These are phyloP conservation scores for Listrodromus nycthemerus DNA, from an alignment of 2,888 invertebrate genomes.

Conservation along the genomic window DNA sequence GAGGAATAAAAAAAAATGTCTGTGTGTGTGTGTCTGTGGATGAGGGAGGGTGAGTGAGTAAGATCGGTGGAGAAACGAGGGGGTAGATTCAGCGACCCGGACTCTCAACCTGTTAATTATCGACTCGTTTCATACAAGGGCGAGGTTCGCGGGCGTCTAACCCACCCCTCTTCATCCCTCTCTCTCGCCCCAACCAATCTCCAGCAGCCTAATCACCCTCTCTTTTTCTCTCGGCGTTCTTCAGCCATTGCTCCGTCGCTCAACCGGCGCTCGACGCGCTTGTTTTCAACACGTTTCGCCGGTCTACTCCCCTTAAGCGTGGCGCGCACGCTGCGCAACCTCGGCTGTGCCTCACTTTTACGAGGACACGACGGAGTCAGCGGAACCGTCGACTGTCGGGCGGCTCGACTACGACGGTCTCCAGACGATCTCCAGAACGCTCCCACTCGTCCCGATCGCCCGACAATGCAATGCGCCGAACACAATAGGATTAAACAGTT, in stretches of 20 bases:
- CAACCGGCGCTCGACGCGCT: slow-evolving; percentile 68
- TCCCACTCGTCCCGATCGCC: slow-evolving; percentile 6
- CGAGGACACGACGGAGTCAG: slow-evolving; percentile 61
- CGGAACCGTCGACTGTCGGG: slow-evolving; percentile 51
- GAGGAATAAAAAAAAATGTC: slow-evolving; percentile 7
- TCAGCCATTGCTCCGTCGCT: slow-evolving; percentile 33
- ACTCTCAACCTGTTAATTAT: slow-evolving; percentile 81
- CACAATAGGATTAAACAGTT: slow-evolving; percentile 57
- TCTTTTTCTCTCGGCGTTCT: slow-evolving; percentile 73
- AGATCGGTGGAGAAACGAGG: slow-evolving; percentile 43
- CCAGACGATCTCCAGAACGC: slow-evolving; percentile 57
- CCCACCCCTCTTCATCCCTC: not conserved
- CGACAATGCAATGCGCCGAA: slow-evolving; percentile 54
- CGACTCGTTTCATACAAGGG: slow-evolving; percentile 77
- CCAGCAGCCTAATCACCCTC: slow-evolving; percentile 80
- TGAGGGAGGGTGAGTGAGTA: slow-evolving; percentile 51
- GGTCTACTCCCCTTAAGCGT: slow-evolving; percentile 8
- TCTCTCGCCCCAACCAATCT: slow-evolving; percentile 2
- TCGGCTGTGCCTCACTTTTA: not conserved
- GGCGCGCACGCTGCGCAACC: not conserved
- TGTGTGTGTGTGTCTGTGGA: no score
- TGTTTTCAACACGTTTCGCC: slow-evolving; percentile 80
- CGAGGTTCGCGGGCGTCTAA: slow-evolving; percentile 66
- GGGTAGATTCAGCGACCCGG: slow-evolving; percentile 65
- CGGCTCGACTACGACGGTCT: slow-evolving; percentile 46